Evolutionary conservation across 2,797 vertebrate species (phyloP).

Genomic region (Oreochromis mossambicus): DNA sequence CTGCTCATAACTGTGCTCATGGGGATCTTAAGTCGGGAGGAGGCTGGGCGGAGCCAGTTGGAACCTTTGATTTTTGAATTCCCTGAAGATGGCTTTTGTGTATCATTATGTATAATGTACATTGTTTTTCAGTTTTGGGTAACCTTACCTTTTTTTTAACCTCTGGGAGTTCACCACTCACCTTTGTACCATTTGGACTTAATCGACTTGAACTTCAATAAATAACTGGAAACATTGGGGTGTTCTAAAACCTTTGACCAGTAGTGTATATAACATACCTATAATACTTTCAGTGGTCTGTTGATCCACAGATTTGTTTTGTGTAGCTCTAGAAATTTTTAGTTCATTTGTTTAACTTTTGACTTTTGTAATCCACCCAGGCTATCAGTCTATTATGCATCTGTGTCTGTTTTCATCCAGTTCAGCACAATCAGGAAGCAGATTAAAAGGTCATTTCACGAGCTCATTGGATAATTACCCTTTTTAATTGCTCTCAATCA

Average conservation of each 20-base stretch:
- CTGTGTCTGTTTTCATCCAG: not conserved
- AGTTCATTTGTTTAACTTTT: not conserved
- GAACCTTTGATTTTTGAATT: not conserved
- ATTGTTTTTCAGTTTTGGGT: not conserved
- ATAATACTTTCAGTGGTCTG: not conserved
- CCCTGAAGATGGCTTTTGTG: not conserved
- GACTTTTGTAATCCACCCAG: not conserved
- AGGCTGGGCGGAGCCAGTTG: not conserved
- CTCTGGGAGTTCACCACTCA: not conserved
- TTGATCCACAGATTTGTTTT: not conserved
- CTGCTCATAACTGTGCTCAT: not conserved
- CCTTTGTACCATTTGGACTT: not conserved
- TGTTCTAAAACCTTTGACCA: not conserved
- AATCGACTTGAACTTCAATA: not conserved
- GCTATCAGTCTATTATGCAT: not conserved
- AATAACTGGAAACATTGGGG: not conserved
- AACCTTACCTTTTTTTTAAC: not conserved
- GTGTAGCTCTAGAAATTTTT: not conserved
- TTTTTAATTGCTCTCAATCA: constrained; percentile 78
- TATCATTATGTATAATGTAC: not conserved
- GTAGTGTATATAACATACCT: not conserved
- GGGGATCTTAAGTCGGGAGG: fast-evolving
- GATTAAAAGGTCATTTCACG: constrained; percentile 76
- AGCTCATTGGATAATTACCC: constrained; percentile 73
- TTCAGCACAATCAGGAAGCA: not conserved